Percentiles rank a stretch among this genome's conserved stretches.
Conservation (phyloP, 1,140 invertebrate species). For the Zaprionus camerounensis region DNA sequence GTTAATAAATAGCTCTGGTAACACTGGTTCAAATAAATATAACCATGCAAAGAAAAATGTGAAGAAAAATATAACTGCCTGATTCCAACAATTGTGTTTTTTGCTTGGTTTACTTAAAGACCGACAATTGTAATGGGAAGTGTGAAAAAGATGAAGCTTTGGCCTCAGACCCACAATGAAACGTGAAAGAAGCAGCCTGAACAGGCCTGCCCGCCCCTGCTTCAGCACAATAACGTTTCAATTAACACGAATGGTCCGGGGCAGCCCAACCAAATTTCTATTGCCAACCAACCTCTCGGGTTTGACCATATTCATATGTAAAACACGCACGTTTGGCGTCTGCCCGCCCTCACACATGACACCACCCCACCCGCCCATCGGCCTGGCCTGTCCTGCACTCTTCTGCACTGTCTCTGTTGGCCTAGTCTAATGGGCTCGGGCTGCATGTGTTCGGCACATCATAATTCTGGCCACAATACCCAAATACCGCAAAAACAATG, state of each 20-base stretch:
- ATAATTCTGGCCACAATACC: constrained; percentile 78
- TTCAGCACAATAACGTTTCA: constrained; percentile 75
- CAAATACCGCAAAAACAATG: constrained; percentile 78
- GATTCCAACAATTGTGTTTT: not conserved
- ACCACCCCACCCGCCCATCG: not conserved
- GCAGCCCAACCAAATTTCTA: constrained; percentile 9
- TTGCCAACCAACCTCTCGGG: constrained; percentile 25
- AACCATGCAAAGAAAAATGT: not conserved
- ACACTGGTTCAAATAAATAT: no score
- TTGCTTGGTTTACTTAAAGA: not conserved
- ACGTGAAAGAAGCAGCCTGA: constrained; percentile 2
- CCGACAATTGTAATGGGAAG: constrained; percentile 71
- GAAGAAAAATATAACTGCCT: not conserved
- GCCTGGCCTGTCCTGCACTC: no score
- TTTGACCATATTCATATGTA: constrained; percentile 75
- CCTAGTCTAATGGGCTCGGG: constrained; percentile 55
- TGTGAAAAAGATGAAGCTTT: constrained; percentile 60
- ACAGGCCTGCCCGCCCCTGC: constrained; percentile 5
- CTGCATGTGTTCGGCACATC: constrained; percentile 56
- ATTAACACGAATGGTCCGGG: constrained; percentile 68
- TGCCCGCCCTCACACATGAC: constrained; percentile 5
- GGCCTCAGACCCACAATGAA: not conserved
- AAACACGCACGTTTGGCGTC: constrained; percentile 69
- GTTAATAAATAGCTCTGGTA: not conserved
- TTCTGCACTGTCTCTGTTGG: constrained; percentile 31